A percentile compares a stretch with the other conserved stretches of the same genome.
Conservation (phyloP, 2,113 vertebrate genomes). For the Phylloscopus trochilus region DNA sequence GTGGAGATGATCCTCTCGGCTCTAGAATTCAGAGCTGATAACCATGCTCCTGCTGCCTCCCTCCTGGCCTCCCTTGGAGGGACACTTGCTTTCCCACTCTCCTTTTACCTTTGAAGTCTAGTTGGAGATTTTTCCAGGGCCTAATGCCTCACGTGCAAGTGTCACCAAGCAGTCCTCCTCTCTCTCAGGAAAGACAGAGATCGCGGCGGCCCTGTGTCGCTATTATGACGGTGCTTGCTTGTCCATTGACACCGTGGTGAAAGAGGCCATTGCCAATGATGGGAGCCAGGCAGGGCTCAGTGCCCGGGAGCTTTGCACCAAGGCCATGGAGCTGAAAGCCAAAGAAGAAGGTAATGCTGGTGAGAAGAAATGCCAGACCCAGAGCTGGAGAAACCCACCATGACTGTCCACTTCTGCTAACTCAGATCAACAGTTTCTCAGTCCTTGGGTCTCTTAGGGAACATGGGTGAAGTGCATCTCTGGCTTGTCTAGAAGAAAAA, state of each 20-base stretch:
- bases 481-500: background rate
- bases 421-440: background rate
- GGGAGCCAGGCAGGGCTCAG: constrained; percentile 54
- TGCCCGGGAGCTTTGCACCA: constrained; percentile 76
- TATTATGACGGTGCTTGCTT: constrained; percentile 75
- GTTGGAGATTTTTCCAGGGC: too few relatives aligned
- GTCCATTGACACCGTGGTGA: constrained; percentile 76
- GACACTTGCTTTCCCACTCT: too few relatives aligned
- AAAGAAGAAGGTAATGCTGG: constrained; percentile 60
- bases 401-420: too few relatives aligned
- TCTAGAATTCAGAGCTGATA: too few relatives aligned
- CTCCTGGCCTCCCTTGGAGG: too few relatives aligned
- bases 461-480: background rate
- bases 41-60: too few relatives aligned
- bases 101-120: too few relatives aligned
- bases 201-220: constrained; percentile 68
- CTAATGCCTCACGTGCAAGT: too few relatives aligned
- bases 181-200: constrained; percentile 71
- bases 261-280: constrained; percentile 71
- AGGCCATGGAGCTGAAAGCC: constrained; percentile 53
- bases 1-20: too few relatives aligned
- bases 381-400: background rate
- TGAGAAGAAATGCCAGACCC: constrained; percentile 28
- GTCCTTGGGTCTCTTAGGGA: background rate
- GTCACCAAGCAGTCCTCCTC: too few relatives aligned